Percentiles rank a stretch among this genome's conserved stretches.
phyloP scores from a whole-genome alignment of 92 coral and sea anemone species.

The Siderastrea siderea region DNA sequence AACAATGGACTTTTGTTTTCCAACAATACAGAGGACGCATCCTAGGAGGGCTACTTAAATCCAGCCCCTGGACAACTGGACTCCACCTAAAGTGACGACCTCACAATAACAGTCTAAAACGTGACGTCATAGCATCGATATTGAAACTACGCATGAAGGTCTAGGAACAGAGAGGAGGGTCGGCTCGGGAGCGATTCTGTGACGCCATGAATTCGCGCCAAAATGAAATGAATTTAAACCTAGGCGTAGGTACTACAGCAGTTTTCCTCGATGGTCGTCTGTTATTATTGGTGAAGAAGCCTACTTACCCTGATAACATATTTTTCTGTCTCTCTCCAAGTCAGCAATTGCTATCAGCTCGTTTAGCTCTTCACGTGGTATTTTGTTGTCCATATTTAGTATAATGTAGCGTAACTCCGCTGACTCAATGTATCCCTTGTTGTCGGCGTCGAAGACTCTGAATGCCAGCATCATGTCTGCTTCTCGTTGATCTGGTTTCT shows the following conservation, averaged over 20 bases:
- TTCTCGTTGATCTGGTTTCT: constrained; percentile 80
- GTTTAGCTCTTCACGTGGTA: constrained; percentile 66
- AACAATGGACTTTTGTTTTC: no score
- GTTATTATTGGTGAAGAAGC: no score
- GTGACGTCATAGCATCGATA: no score
- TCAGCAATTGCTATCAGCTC: constrained; percentile 62
- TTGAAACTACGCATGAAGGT: no score
- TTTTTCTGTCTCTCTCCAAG: constrained; percentile 66
- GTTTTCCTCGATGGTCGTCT: no score
- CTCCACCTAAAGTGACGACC: no score
- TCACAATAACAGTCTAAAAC: no score
- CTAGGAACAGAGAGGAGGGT: neutral
- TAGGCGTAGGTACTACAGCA: no score
- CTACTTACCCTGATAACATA: constrained; percentile 67
- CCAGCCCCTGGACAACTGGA: no score
- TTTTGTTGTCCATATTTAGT: constrained; percentile 75
- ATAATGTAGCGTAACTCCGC: constrained; percentile 78
- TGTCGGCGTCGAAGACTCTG: constrained; percentile 81
- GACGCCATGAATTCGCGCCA: neutral
- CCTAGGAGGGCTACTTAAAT: no score
- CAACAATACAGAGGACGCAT: no score
- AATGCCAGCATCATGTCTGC: constrained; percentile 81
- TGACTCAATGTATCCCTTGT: constrained; percentile 82
- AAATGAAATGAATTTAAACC: neutral
- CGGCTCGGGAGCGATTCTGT: neutral